These are phyloP conservation scores for Mustela lutreola DNA, from an alignment of 2,113 vertebrate species.

Conservation along the genomic window DNA sequence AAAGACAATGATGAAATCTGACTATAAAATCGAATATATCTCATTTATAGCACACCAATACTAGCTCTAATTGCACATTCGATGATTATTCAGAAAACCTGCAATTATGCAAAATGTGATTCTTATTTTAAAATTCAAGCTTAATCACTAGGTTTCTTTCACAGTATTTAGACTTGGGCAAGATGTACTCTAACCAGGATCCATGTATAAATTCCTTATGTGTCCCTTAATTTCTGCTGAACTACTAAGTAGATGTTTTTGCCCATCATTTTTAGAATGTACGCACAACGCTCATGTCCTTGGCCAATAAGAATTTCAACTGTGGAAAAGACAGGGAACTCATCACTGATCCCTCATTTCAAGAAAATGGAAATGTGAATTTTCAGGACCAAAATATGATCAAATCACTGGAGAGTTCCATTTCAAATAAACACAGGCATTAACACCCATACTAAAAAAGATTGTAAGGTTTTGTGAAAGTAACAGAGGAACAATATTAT, in stretches of 20 bases:
- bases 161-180: not conserved
- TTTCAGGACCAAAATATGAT: slow-evolving; percentile 7
- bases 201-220: not conserved
- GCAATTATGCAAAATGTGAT: not conserved
- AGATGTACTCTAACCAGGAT: not conserved
- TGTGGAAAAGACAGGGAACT: not conserved
- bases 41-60: not conserved
- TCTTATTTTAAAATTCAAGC: slow-evolving; percentile 9
- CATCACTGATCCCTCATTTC: not conserved
- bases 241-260: not conserved
- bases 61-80: not conserved
- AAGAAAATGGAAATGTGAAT: not conserved
- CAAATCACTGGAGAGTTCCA: not conserved
- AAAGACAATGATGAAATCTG: not conserved
- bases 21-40: not conserved
- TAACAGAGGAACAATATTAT: not conserved
- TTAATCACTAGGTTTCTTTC: not conserved
- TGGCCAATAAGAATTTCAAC: not conserved
- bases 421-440: not conserved
- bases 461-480: not conserved
- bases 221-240: too few species aligned
- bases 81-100: not conserved
- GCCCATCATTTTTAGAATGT: not conserved
- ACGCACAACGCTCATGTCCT: not conserved
- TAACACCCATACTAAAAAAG: not conserved